Conservation (phyloP, 2,113 vertebrate genomes). For the Crypturellus undulatus region DNA sequence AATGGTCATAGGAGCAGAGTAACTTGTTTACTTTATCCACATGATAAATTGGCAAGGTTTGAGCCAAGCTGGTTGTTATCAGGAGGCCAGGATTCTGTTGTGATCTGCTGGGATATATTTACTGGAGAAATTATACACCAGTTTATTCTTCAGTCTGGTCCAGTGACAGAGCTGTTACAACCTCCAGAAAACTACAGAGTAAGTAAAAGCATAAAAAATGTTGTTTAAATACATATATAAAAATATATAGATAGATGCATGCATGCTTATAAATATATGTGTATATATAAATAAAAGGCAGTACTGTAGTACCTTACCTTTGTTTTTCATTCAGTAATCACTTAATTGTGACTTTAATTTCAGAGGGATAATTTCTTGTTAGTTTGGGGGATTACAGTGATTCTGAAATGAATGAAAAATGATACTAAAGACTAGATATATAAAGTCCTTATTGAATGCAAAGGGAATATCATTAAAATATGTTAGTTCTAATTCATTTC, state of each 20-base stretch:
- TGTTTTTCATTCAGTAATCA: neutral
- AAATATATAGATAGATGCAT: too few species aligned
- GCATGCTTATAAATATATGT: too few species aligned
- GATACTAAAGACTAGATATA: neutral
- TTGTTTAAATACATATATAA: neutral
- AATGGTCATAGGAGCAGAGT: constrained; percentile 76
- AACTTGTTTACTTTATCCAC: constrained; percentile 80
- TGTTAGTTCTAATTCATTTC: neutral
- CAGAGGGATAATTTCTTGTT: neutral
- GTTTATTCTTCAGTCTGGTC: constrained; percentile 78
- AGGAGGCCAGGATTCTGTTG: constrained; percentile 75
- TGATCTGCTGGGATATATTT: constrained; percentile 83
- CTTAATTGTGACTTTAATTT: neutral
- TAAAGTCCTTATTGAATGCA: neutral
- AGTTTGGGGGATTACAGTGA: neutral
- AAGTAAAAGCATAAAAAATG: constrained; percentile 41
- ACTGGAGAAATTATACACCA: constrained; percentile 74
- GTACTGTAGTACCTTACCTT: neutral
- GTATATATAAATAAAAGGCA: neutral
- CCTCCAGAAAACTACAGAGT: constrained; percentile 77
- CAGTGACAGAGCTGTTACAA: constrained; percentile 72
- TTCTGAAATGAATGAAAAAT: neutral
- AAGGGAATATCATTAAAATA: neutral
- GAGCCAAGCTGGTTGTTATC: constrained; percentile 84
- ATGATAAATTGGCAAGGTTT: constrained; percentile 73